A percentile compares a stretch with the other conserved stretches of the same genome.
Evolutionary conservation across 2,797 vertebrate species (phyloP).

Genomic region (Sebastes flavidus): DNA sequence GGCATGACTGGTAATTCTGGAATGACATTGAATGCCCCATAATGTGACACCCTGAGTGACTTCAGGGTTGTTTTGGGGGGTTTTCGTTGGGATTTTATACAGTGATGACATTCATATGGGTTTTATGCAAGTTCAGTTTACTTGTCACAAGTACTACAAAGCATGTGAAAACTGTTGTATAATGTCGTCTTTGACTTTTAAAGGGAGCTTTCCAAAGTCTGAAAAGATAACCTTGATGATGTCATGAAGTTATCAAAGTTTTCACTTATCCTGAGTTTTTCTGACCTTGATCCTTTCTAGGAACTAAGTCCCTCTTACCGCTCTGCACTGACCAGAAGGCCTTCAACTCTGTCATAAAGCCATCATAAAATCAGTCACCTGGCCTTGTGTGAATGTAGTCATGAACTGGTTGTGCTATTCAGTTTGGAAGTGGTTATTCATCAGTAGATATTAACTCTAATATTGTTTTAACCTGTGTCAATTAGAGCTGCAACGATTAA

Average conservation of each 20-base stretch:
- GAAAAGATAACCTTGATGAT: not conserved
- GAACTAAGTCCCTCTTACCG: not conserved
- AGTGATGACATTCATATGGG: not conserved
- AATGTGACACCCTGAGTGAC: not conserved
- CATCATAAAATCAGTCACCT: slow-evolving; percentile 28
- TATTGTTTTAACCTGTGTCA: not conserved
- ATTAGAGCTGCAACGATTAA: no score
- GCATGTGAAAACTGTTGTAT: not conserved
- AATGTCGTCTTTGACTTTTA: no score
- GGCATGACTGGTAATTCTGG: not conserved
- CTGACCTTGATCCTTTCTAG: not conserved
- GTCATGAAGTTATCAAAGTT: no score
- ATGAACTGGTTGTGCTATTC: not conserved
- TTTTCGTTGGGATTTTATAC: not conserved
- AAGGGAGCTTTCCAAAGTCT: no score
- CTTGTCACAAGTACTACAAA: not conserved
- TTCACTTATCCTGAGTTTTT: not conserved
- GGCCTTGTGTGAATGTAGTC: slow-evolving; percentile 1
- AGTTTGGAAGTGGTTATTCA: not conserved
- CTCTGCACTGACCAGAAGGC: not conserved
- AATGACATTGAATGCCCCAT: not conserved
- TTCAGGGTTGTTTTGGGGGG: not conserved
- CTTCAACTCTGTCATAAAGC: slow-evolving; percentile 25
- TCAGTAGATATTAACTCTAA: not conserved
- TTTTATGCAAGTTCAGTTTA: not conserved